Evolutionary conservation across 2,888 invertebrate genomes (phyloP), one percentile per base, ranked within the genome.

Genomic region (Sinhomidia bicolor): DNA sequence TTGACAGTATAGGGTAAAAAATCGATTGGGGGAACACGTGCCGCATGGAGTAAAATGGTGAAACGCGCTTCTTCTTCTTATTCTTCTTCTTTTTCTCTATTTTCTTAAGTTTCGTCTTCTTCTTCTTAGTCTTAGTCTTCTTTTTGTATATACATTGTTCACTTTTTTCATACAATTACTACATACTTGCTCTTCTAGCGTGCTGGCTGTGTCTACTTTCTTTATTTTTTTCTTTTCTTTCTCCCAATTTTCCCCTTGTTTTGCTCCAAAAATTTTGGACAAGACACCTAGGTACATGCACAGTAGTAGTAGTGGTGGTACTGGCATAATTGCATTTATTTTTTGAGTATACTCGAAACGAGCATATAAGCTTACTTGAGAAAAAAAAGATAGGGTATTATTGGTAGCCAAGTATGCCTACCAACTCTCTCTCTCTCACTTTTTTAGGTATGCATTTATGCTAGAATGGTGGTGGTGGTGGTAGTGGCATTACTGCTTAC

Each of bases 11-110:
- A 62, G 60, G 65, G 51, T 74, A 71, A 88, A 89, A 89, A 89
- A 89, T 89, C 89, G 89, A 89, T 89, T 80, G 84, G 84, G 87
- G 44, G 79, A 68, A 88, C 89, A 89, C 89, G 89, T 89, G 89
- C 87, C 84, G 79, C 88, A 76, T 78, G 83, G 88, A 88, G 81
- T 68, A 85, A 80, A 41, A 65, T 84, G 68, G 83, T 54, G 83
- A 83, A 83, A 88, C 68, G 76, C 74, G 80, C 74, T 79, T 80
- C 54, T 65, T 41, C 51, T 29, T 23, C n/a, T 20, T 51, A 12
- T 76, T 29, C 14, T 29, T 17, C 12, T 74, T 74, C 74, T 44
- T 47, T 41, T 74, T 29, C 47, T 71, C 1, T 23, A 20, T 62
- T 62, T 9, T 62, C 29, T 65, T 2, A 3, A 51, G 14, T 51